Evolutionary conservation across 1,140 invertebrate genomes (phyloP).

Genomic region (Asbolus verrucosus): DNA sequence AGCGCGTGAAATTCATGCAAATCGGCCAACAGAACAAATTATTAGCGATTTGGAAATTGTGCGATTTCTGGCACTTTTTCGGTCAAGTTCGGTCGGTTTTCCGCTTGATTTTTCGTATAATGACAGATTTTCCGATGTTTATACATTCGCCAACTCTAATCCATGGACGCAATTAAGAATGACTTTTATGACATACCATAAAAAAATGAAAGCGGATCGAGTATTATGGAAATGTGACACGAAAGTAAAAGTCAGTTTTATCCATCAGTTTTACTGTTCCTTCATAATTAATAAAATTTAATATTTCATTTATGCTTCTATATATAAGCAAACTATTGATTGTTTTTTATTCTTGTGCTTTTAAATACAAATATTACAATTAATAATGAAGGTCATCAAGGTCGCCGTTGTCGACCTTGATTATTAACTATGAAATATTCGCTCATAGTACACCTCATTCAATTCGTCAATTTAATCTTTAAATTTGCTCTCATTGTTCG

Average conservation of each 20-base stretch:
- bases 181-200: neutral
- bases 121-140: too few species aligned
- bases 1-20: too few species aligned
- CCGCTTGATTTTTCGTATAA: too few species aligned
- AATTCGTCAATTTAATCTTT: neutral
- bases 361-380: neutral
- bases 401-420: neutral
- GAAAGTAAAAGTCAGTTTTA: slow-evolving; percentile 18
- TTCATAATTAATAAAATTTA: slow-evolving; percentile 1
- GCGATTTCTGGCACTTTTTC: too few species aligned
- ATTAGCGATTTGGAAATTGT: too few species aligned
- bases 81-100: too few species aligned
- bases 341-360: neutral
- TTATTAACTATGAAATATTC: too few species aligned
- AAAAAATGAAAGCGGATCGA: slow-evolving; percentile 9
- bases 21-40: too few species aligned
- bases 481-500: too few species aligned
- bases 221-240: slow-evolving; percentile 5
- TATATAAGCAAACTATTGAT: neutral
- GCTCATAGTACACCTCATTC: too few species aligned
- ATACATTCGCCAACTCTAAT: too few species aligned
- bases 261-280: neutral
- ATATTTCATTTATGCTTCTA: neutral
- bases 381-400: neutral
- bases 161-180: neutral